Base-by-base conservation (phyloP, 2,888 invertebrate species). In the Gastracanthus pulcherrimus region DNA sequence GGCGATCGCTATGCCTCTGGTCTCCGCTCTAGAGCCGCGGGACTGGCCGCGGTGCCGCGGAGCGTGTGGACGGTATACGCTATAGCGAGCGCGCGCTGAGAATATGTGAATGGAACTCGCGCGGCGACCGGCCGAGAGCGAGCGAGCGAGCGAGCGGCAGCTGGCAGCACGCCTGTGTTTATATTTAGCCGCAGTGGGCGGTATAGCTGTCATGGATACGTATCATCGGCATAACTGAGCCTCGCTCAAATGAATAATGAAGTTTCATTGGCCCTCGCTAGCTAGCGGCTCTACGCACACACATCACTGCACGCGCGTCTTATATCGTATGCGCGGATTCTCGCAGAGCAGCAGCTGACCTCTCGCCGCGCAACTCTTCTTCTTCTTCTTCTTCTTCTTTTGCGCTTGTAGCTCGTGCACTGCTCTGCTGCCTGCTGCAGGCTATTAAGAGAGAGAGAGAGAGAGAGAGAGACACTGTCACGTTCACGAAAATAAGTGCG, bases 131-230 rank as follows among this genome's bases (percentile, higher is more conserved):
- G 7, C 23, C 29, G 34, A 13, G 45, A 67, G 67, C 13, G 87
- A 88, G 86, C 89, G n/a, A n/a, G n/a, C n/a, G n/a, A n/a, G n/a
- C n/a, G n/a, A n/a, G n/a, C n/a, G n/a, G n/a, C n/a, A n/a, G 45
- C 88, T 91, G 91, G 91, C 90, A 91, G 89, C 89, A 88, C 89
- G 91, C 91, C 91, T 90, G 75, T 89, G 89, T 91, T 90, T 91
- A 91, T 91, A 91, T 91, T 91, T 91, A 91, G 91, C 90, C 87
- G 87, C 90, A 88, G 91, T 91, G 91, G 91, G 91, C 91, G 91
- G 91, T 91, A 89, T 90, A 88, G 89, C 90, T 91, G 91, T 91
- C 91, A 91, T 87, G 90, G 90, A 91, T 91, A 91, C 91, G 90
- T 91, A 91, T 91, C 91, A 91, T 91, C 91, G 89, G 90, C 89